Base-by-base conservation (phyloP, 2,797 vertebrate genomes). In the Saxicola maurus region DNA sequence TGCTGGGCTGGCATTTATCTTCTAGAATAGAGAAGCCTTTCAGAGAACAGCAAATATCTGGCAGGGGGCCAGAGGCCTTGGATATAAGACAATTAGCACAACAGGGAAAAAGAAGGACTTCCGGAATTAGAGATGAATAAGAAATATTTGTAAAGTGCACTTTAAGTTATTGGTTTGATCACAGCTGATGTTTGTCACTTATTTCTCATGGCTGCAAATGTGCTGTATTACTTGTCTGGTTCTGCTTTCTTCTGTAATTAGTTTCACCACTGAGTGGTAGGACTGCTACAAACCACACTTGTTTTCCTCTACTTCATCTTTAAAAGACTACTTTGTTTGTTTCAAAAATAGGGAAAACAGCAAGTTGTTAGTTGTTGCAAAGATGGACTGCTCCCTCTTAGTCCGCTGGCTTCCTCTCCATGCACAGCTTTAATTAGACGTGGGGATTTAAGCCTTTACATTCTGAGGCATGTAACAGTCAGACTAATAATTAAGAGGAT, bases 101-200 rank as follows among this genome's bases (percentile, higher is more conserved):
- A 87, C 69, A 86, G 67, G 81, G 55, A 66, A 69, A 79, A 82
- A 74, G n/a, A 65, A 89, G 43, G 74, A 88, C 65, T 94, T 95
- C 92, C 8, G n/a, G 93, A 96, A 94, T 92, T 82, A 87, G 61
- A 82, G 88, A 91, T 92, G 91, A 96, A 91, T 89, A 89, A 89
- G 85, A 91, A 94, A 93, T 95, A 92, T 94, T 96, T 95, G 94
- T 84, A 91, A 88, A 89, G 74, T 82, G 87, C 82, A 49, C 78
- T 96, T 91, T 86, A 82, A 87, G 71, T 91, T 96, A 94, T 82
- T 94, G 81, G 80, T 95, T 94, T 92, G 81, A 90, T 91, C 90
- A 62, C 51, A 90, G 48, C 43, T 65, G 91, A 95, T 76, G 60
- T 91, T 96, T 94, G 84, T 87, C 82, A 80, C 75, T 86, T 91